A percentile compares a stretch with the other conserved stretches of the same genome.
phyloP scores from a whole-genome alignment of 2,888 invertebrate species.

The Eubasilissa splendida region DNA sequence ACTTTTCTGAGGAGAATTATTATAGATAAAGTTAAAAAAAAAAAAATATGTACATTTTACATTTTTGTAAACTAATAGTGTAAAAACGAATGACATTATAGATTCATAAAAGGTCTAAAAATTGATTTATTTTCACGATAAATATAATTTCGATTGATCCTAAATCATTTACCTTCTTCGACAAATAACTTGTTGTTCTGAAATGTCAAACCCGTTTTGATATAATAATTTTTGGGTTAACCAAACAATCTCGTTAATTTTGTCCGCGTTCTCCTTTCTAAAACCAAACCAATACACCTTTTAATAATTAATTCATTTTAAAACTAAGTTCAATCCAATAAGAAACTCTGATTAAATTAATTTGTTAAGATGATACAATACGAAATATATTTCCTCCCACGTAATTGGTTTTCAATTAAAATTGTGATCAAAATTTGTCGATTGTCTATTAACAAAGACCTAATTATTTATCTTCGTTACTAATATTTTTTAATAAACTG shows the following conservation, averaged over 20 bases:
- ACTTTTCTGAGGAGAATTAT: too few relatives aligned
- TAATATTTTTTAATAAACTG: too few relatives aligned
- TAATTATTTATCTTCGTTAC: too few relatives aligned
- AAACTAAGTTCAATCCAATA: background rate
- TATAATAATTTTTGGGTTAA: slow-evolving; percentile 3
- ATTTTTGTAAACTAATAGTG: too few relatives aligned
- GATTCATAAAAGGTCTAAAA: too few relatives aligned
- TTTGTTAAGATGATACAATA: background rate
- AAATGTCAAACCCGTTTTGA: background rate
- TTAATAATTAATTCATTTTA: slow-evolving; percentile 5
- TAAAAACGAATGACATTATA: too few relatives aligned
- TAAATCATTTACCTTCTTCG: too few relatives aligned
- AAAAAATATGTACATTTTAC: too few relatives aligned
- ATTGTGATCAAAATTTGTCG: slow-evolving; percentile 7
- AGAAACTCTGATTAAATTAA: background rate
- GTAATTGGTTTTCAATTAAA: background rate
- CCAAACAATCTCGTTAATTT: slow-evolving; percentile 16
- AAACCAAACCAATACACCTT: slow-evolving; percentile 8
- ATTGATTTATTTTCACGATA: too few relatives aligned
- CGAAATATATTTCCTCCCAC: background rate
- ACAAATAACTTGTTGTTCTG: too few relatives aligned
- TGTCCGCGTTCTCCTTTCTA: background rate
- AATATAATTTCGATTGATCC: too few relatives aligned
- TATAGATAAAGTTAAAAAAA: too few relatives aligned
- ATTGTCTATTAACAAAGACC: background rate